Evolutionary conservation across 2,888 invertebrate species (phyloP).

Genomic region (Beris chalybata): DNA sequence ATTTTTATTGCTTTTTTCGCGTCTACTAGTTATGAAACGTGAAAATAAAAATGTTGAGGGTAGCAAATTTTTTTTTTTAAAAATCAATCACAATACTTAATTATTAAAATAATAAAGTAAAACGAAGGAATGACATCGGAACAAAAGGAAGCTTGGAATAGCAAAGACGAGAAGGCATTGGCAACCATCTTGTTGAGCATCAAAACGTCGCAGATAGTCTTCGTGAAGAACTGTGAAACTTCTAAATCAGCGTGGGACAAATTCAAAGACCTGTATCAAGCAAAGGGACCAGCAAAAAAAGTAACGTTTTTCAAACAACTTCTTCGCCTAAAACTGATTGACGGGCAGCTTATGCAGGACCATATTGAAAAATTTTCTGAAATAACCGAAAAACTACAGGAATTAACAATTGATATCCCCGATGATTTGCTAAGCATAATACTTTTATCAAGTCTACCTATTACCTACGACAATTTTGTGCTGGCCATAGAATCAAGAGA

Average conservation of each 20-base stretch:
- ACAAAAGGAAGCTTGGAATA: background rate
- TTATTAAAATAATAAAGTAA: too few relatives aligned
- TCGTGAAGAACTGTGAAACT: slow-evolving; percentile 38
- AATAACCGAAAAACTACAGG: slow-evolving; percentile 34
- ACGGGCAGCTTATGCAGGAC: slow-evolving; percentile 28
- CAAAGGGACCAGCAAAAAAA: slow-evolving; percentile 38
- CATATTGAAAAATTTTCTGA: slow-evolving; percentile 37
- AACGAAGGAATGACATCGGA: background rate
- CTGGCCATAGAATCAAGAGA: slow-evolving; percentile 40
- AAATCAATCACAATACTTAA: too few relatives aligned
- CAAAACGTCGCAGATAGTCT: slow-evolving; percentile 38
- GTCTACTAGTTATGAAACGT: too few relatives aligned
- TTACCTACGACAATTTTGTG: slow-evolving; percentile 38
- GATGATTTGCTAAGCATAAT: slow-evolving; percentile 37
- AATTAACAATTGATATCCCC: slow-evolving; percentile 29
- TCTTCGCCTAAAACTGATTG: slow-evolving; percentile 28
- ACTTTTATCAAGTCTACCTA: slow-evolving; percentile 39
- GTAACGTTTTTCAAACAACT: slow-evolving; percentile 36
- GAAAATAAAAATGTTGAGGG: too few relatives aligned
- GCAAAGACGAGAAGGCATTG: slow-evolving; percentile 13
- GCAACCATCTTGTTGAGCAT: slow-evolving; percentile 10
- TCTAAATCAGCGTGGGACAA: slow-evolving; percentile 35
- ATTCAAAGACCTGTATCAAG: slow-evolving; percentile 35
- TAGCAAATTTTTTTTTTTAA: too few relatives aligned
- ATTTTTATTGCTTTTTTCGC: too few relatives aligned